phyloP scores from a whole-genome alignment of 2,888 invertebrate species.

The Piscicola geometra region DNA sequence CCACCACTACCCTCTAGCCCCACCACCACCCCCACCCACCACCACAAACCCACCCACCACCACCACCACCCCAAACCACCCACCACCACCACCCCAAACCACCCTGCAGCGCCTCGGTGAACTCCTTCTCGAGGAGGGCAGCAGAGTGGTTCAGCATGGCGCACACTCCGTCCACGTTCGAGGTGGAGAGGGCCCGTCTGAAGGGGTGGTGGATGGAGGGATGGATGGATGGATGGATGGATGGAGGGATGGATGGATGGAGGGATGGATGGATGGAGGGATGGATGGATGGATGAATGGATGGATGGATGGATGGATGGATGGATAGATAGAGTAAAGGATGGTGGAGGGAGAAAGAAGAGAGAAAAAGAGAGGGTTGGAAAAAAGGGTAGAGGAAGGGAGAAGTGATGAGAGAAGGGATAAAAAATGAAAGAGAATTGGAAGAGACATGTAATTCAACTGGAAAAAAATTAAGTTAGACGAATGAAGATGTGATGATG shows the following conservation, averaged over 20 bases:
- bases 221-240: neutral
- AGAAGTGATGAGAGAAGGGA: too few species aligned
- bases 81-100: neutral
- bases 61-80: too few species aligned
- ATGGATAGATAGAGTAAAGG: neutral
- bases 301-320: neutral
- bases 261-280: neutral
- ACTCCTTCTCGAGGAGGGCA: conserved; percentile 78
- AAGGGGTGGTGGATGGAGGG: neutral
- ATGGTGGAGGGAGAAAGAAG: neutral
- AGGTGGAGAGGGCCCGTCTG: conserved; percentile 81
- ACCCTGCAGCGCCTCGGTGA: conserved; percentile 65
- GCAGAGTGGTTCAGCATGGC: conserved; percentile 90
- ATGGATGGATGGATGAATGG: neutral
- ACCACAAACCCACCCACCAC: neutral
- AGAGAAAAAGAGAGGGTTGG: too few species aligned
- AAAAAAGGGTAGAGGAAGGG: too few species aligned
- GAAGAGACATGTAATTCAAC: too few species aligned
- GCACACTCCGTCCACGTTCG: conserved; percentile 90
- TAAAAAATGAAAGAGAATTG: neutral
- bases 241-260: neutral
- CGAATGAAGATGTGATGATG: neutral
- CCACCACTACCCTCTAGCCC: neutral
- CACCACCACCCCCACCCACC: neutral
- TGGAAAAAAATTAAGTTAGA: too few species aligned